These are phyloP conservation scores for Chelonoidis abingdonii DNA, from an alignment of 2,113 vertebrate genomes.

Conservation along the genomic window DNA sequence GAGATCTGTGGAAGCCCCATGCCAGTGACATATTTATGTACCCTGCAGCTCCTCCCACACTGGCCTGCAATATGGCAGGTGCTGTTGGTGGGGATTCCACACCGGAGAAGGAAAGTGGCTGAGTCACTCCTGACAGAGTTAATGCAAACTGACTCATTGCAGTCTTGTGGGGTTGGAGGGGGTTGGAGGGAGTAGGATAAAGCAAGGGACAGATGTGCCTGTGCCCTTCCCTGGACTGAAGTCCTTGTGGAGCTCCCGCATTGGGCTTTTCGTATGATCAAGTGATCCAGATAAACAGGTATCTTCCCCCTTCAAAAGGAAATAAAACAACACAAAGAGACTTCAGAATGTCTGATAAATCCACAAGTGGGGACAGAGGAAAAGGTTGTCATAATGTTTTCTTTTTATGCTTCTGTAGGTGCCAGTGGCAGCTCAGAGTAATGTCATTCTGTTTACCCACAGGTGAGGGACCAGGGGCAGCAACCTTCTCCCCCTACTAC, in stretches of 20 bases:
- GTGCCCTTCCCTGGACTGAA: neutral
- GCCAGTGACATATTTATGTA: constrained; percentile 22
- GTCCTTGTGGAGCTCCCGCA: neutral
- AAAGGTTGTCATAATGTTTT: neutral
- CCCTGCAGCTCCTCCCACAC: constrained; percentile 31
- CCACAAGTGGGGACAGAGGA: neutral
- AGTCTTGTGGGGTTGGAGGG: neutral
- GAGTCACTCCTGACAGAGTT: neutral
- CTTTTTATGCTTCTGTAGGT: neutral
- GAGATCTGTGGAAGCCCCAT: neutral
- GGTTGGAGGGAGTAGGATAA: neutral
- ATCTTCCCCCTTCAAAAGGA: too few relatives aligned
- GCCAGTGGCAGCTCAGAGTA: rapidly evolving
- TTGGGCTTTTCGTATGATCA: neutral
- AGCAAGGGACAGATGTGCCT: neutral
- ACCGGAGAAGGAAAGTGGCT: neutral
- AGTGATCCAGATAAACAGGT: neutral
- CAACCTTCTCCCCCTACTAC: neutral
- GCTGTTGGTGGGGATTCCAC: constrained; percentile 13
- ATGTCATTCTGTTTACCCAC: neutral
- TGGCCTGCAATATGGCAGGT: neutral
- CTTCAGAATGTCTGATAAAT: neutral
- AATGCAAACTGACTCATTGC: constrained; percentile 14
- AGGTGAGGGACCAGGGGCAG: neutral
- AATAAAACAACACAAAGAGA: neutral